Evolutionary conservation across 2,113 vertebrate species (phyloP).

Genomic region (Rhadina sibilatrix): DNA sequence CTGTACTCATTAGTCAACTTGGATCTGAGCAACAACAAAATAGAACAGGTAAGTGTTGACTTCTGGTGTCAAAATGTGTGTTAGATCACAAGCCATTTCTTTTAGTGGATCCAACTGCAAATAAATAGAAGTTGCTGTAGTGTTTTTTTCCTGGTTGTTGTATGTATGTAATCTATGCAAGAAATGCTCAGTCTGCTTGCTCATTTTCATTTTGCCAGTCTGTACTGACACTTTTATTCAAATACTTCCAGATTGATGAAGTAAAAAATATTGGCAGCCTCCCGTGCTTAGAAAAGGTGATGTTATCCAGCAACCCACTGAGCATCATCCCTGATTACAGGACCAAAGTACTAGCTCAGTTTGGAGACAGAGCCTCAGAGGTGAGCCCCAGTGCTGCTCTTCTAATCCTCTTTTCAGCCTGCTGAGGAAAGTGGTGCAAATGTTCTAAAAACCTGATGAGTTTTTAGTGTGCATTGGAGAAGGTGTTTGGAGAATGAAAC

Average conservation of each 20-base stretch:
- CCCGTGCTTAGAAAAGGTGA: constrained; percentile 90
- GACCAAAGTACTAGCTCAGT: constrained; percentile 94
- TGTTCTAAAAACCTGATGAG: not conserved
- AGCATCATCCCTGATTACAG: constrained; percentile 96
- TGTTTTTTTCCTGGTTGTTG: accelerated
- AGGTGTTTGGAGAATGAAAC: not conserved
- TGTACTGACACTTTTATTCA: not conserved
- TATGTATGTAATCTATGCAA: not conserved
- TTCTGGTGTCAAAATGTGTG: not conserved
- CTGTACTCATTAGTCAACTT: constrained; percentile 95
- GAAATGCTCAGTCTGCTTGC: not conserved
- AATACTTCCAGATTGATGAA: constrained; percentile 85
- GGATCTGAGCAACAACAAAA: constrained; percentile 89
- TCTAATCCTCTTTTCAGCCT: not conserved
- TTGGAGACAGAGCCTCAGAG: constrained; percentile 94
- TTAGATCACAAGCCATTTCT: not conserved
- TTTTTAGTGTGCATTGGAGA: not conserved
- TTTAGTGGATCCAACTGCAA: not conserved
- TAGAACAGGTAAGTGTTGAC: constrained; percentile 80
- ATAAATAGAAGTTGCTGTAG: not conserved
- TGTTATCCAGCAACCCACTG: constrained; percentile 85
- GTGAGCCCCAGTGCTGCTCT: constrained; percentile 59
- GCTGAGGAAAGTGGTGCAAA: not conserved
- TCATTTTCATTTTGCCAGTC: not conserved
- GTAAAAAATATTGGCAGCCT: constrained; percentile 85